These are phyloP conservation scores for Rhabditophanes sp. DNA, from an alignment of 2,888 invertebrate genomes.

Conservation along the genomic window DNA sequence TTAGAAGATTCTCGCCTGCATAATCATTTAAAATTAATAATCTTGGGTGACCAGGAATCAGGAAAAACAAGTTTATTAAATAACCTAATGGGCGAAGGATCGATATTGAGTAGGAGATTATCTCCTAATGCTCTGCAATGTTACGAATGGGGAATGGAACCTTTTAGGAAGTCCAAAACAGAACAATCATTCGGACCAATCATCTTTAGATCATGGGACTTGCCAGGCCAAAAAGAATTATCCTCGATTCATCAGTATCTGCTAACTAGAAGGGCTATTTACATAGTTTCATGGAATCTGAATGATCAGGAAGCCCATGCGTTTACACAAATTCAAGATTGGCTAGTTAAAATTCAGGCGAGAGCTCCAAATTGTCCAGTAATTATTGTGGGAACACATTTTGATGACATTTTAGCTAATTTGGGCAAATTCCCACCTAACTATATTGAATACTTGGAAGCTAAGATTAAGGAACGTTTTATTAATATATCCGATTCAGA, in stretches of 20 bases:
- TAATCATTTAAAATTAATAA: constrained; percentile 70
- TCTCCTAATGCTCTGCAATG: no score
- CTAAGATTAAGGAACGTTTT: constrained; percentile 59
- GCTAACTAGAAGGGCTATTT: constrained; percentile 77
- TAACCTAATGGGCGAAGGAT: no score
- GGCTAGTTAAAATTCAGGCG: constrained; percentile 87
- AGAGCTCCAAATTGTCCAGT: constrained; percentile 89
- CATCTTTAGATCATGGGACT: constrained; percentile 81
- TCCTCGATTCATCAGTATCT: constrained; percentile 98
- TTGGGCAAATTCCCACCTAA: constrained; percentile 51
- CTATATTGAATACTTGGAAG: constrained; percentile 64
- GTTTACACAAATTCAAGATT: constrained; percentile 72
- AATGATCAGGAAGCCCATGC: constrained; percentile 78
- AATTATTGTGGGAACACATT: constrained; percentile 86
- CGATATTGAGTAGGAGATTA: no score
- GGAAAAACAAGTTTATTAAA: constrained; percentile 76
- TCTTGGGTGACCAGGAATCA: constrained; percentile 54
- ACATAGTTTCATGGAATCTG: constrained; percentile 83
- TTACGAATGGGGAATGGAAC: no score
- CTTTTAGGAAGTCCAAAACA: constrained; percentile 22
- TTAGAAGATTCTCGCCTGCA: constrained; percentile 63
- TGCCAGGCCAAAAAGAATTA: constrained; percentile 79
- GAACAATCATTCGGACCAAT: constrained; percentile 60
- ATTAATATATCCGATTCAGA: constrained; percentile 86
- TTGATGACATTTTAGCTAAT: constrained; percentile 53